Evolutionary conservation across 1,140 invertebrate species (phyloP).

Genomic region (Bombus affinis): DNA sequence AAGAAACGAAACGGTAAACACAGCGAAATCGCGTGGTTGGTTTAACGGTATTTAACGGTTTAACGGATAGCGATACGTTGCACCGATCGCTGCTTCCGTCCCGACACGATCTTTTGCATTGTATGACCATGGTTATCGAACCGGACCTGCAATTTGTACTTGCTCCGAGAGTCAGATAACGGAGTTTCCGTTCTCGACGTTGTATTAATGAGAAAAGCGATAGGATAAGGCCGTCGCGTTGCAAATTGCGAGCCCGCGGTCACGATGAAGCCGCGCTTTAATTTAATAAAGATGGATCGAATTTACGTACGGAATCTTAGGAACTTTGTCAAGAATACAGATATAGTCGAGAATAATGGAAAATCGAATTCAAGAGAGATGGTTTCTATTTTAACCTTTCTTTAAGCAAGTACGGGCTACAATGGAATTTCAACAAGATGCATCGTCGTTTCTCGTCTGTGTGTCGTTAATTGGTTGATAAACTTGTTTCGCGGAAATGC

Average conservation of each 20-base stretch:
- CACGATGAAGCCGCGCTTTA: not conserved
- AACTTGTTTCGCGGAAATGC: no score
- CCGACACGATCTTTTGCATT: constrained; percentile 21
- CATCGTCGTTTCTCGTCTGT: no score
- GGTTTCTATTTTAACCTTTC: accelerated
- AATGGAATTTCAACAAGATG: no score
- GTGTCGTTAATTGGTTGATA: no score
- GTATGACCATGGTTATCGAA: constrained; percentile 29
- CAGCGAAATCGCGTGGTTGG: not conserved
- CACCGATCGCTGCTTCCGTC: not conserved
- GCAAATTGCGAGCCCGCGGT: constrained; percentile 8
- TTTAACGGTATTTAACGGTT: not conserved
- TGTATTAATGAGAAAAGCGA: constrained; percentile 46
- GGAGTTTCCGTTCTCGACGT: constrained; percentile 9
- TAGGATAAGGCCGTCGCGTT: constrained; percentile 41
- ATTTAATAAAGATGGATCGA: constrained; percentile 30
- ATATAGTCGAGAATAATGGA: not conserved
- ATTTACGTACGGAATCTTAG: not conserved
- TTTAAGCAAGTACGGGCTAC: not conserved
- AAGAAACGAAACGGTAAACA: not conserved
- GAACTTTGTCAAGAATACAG: not conserved
- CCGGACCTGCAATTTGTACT: constrained; percentile 34
- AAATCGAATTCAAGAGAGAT: not conserved
- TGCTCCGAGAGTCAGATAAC: constrained; percentile 39
- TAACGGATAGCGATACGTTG: not conserved